phyloP scores from a whole-genome alignment of 2,113 vertebrate species.

The Agapornis roseicollis region DNA sequence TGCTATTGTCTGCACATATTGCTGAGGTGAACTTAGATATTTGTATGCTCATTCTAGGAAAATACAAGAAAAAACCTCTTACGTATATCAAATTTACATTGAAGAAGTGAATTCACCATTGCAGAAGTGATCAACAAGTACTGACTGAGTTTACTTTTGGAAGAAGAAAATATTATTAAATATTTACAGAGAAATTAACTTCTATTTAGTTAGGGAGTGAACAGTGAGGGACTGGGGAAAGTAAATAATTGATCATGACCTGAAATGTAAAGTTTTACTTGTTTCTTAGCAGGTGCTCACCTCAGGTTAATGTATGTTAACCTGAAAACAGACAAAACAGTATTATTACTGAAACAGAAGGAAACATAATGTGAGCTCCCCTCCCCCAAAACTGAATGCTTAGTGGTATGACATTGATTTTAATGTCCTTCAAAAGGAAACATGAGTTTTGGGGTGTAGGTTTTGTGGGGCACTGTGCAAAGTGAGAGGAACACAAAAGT shows the following conservation, averaged over 20 bases:
- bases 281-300: background rate
- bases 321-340: background rate
- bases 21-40: background rate
- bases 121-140: background rate
- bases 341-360: background rate
- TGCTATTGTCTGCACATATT: background rate
- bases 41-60: background rate
- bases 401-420: background rate
- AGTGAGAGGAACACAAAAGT: background rate
- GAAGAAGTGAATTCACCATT: background rate
- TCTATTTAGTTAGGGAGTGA: background rate
- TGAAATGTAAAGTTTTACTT: background rate
- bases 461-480: background rate
- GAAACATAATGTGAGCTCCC: background rate
- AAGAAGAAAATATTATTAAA: background rate
- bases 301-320: background rate
- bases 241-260: background rate
- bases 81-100: background rate
- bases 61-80: background rate
- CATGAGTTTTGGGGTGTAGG: background rate
- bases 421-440: background rate
- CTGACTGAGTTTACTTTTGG: background rate
- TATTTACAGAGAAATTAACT: constrained; percentile 16
- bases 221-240: background rate
- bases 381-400: background rate